Evolutionary conservation across 2,888 invertebrate species (phyloP), one percentile per base, ranked within the genome.

Genomic region (Alviniconcha strummeri): DNA sequence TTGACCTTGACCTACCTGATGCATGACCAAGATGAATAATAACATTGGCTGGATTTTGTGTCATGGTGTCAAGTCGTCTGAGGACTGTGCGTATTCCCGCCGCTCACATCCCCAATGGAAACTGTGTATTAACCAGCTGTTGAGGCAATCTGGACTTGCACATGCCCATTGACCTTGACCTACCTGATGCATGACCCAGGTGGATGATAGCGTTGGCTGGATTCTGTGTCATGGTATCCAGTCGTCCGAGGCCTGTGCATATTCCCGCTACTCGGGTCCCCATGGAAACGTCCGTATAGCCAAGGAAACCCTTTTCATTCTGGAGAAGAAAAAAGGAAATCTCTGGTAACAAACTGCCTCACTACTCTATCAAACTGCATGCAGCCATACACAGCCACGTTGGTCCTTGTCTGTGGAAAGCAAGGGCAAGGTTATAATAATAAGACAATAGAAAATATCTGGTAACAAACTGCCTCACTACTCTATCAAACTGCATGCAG

Each of bases 11-110:
- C 36, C 36, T 36, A 36, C 36, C 36, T 36, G 36, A 36, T 36
- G 97, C 95, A 93, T 97, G 97, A 0, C 99, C 99, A n/a, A 97
- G 94, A 91, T 97, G 97, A 6, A 99, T 92, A 4, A 98, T 96
- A 0, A 97, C 99, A 94, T 99, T 99, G 90, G 96, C 96, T 0
- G 99, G 98, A 94, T 99, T 99, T 91, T 98, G 98, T 0, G 97
- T 95, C 96, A 99, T 96, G 4, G 97, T 95, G 83, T 94, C 95
- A 76, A 98, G 95, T 86, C 96, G 95, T 17, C 98, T 98, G 71
- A 96, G 94, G 85, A 95, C 95, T 1, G 97, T 96, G 87, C 96
- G 96, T 89, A 96, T 97, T 83, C 97, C 96, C 0, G 96, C 95
- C 0, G 98, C 96, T 87, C 98, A 95, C 94, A 98, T 96, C 69